A percentile compares a stretch with the other conserved stretches of the same genome.
phyloP scores from a whole-genome alignment of 2,113 vertebrate genomes.

The Sylvietta virens region DNA sequence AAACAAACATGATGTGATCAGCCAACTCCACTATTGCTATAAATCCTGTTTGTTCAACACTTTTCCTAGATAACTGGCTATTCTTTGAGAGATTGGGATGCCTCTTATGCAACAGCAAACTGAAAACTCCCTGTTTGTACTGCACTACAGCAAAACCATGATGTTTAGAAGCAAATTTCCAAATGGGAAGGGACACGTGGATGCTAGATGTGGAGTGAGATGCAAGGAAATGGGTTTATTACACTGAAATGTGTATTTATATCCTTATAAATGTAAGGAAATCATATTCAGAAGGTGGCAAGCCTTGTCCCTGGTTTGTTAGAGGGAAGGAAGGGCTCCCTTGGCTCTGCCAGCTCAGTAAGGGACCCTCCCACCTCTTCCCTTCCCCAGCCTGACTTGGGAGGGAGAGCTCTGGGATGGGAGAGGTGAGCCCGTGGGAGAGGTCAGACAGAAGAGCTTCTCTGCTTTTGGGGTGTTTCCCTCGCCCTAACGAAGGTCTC shows the following conservation, averaged over 20 bases:
- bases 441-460: accelerated
- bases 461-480: neutral
- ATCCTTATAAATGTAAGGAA: neutral
- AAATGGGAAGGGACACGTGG: neutral
- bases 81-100: neutral
- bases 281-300: neutral
- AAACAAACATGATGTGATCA: neutral
- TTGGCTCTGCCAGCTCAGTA: accelerated
- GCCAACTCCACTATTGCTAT: neutral
- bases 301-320: neutral
- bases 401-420: neutral
- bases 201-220: too few species aligned
- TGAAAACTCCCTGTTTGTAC: neutral
- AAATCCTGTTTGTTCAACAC: neutral
- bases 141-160: neutral
- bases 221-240: neutral
- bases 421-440: neutral
- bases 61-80: neutral
- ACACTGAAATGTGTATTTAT: accelerated
- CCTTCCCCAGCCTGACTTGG: accelerated
- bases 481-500: neutral
- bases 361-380: neutral
- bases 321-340: neutral
- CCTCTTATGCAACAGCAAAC: neutral
- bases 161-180: neutral